Conservation (phyloP, 2,797 vertebrate genomes). For the Gila robusta region DNA sequence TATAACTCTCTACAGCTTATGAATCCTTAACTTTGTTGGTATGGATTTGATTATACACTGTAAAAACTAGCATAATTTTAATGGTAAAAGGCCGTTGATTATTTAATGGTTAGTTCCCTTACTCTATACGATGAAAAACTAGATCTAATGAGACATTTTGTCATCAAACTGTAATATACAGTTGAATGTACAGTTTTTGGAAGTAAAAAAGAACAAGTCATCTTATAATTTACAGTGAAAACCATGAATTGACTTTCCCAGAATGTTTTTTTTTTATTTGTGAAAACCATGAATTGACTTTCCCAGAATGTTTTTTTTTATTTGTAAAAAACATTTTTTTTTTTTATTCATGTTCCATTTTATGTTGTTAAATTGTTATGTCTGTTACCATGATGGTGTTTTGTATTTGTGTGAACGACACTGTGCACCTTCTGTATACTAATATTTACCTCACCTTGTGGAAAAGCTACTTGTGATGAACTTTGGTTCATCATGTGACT, state of each 20-base stretch:
- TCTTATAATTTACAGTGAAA: not conserved
- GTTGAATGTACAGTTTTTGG: not conserved
- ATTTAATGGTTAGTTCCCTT: not conserved
- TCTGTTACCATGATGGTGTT: not conserved
- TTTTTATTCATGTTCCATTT: not conserved
- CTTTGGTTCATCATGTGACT: not conserved
- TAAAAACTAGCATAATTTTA: not conserved
- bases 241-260: not conserved
- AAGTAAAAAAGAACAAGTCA: not conserved
- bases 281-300: too few species aligned
- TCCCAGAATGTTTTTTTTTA: too few species aligned
- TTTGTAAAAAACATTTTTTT: too few species aligned
- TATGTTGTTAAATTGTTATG: not conserved
- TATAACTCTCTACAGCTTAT: not conserved
- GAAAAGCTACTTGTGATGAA: not conserved
- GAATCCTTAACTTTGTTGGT: conserved; percentile 9
- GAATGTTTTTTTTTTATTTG: not conserved
- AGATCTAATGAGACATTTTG: not conserved
- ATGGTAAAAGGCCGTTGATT: not conserved
- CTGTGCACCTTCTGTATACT: too few species aligned
- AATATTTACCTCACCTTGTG: not conserved
- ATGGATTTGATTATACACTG: not conserved
- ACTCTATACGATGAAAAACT: not conserved
- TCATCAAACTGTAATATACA: not conserved
- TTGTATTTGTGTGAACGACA: not conserved